Conservation (phyloP, 2,888 invertebrate species). For the Protophormia terraenovae region DNA sequence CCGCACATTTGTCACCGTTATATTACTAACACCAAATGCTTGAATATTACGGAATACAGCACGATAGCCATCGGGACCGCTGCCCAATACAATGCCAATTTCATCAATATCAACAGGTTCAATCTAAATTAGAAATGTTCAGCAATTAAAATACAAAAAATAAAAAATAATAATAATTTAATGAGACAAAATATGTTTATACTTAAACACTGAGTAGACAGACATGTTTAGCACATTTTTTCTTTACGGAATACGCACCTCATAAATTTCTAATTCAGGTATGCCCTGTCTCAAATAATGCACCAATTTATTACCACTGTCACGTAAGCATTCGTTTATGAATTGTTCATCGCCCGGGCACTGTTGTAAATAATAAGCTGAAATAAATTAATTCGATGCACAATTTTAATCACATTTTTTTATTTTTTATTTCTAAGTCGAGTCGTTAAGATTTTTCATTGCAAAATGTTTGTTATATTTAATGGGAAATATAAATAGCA, state of each 20-base stretch:
- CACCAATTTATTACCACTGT: slow-evolving; percentile 88
- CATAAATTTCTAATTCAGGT: slow-evolving; percentile 87
- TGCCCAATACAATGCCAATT: slow-evolving; percentile 89
- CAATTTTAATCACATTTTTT: neutral
- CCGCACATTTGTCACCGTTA: slow-evolving; percentile 90
- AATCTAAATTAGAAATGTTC: slow-evolving; percentile 81
- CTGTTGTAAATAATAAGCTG: slow-evolving; percentile 88
- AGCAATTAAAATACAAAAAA: slow-evolving; percentile 1
- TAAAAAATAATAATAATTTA: neutral
- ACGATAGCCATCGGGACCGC: slow-evolving; percentile 91
- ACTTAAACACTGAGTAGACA: neutral
- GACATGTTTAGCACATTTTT: neutral
- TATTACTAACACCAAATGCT: slow-evolving; percentile 90
- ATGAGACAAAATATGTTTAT: neutral
- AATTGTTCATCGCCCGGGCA: slow-evolving; percentile 87
- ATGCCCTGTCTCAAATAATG: slow-evolving; percentile 88
- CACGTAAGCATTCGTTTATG: slow-evolving; percentile 88
- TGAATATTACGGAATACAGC: slow-evolving; percentile 91
- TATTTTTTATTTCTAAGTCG: neutral
- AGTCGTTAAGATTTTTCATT: neutral
- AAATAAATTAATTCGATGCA: slow-evolving; percentile 37
- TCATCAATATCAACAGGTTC: slow-evolving; percentile 93
- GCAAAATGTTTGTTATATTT: neutral
- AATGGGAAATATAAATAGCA: neutral
- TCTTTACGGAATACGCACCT: slow-evolving; percentile 80